A percentile compares a stretch with the other conserved stretches of the same genome.
These are phyloP conservation scores for Clarias batrachus DNA, from an alignment of 2,113 vertebrate genomes.

Conservation along the genomic window DNA sequence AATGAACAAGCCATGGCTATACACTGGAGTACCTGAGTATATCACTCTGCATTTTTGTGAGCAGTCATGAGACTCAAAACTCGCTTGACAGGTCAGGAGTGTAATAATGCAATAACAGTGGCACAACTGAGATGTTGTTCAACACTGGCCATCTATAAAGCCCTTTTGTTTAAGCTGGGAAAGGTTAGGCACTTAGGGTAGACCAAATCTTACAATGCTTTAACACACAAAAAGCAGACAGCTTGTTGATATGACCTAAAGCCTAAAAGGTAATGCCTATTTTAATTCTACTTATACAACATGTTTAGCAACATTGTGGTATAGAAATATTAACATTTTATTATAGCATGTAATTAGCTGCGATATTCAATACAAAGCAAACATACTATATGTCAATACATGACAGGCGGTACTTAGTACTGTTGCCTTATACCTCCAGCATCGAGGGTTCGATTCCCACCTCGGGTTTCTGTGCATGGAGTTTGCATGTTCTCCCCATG, in stretches of 20 bases:
- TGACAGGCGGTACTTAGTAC: not conserved
- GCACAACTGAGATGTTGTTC: conserved; percentile 36
- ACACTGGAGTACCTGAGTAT: not conserved
- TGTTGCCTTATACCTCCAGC: no score
- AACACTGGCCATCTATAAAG: conserved; percentile 4
- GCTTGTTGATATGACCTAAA: not conserved
- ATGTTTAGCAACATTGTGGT: not conserved
- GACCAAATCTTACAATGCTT: not conserved
- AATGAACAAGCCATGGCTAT: not conserved
- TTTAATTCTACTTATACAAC: not conserved
- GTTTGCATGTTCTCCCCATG: no score
- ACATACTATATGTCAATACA: not conserved
- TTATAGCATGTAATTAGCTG: not conserved
- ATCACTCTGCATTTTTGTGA: conserved; percentile 9
- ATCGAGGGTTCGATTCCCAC: no score
- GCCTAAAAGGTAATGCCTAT: no score
- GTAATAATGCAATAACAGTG: conserved; percentile 61
- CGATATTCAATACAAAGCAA: not conserved
- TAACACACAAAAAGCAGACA: not conserved
- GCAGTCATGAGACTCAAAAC: conserved; percentile 61
- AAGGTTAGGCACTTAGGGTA: not conserved
- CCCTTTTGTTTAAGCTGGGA: not conserved
- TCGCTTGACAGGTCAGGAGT: conserved; percentile 13
- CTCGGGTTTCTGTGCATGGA: no score
- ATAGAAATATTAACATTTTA: not conserved